These are phyloP conservation scores for Trichogramma evanescens DNA, from an alignment of 2,888 invertebrate species.

Conservation along the genomic window DNA sequence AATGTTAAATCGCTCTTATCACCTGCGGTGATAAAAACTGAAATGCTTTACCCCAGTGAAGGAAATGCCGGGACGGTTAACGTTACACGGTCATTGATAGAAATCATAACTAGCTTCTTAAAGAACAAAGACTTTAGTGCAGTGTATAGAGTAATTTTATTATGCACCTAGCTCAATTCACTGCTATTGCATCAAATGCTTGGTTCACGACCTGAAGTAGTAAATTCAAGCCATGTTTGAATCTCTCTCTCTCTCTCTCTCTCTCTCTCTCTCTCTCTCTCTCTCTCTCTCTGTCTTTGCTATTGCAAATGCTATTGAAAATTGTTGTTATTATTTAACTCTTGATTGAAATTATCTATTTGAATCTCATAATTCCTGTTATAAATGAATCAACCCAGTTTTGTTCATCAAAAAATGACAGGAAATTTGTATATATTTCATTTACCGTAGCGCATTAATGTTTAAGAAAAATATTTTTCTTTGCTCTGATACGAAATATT, in stretches of 20 bases:
- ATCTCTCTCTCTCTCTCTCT: background rate
- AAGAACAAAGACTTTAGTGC: constrained; percentile 17
- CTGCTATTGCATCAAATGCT: background rate
- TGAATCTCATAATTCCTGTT: background rate
- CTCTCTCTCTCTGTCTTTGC: no score
- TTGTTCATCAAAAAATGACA: background rate
- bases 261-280: background rate
- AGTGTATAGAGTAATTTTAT: constrained; percentile 10
- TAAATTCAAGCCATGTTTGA: constrained; percentile 6
- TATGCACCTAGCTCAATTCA: background rate
- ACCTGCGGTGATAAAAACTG: background rate
- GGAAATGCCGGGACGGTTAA: background rate
- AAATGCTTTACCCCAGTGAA: background rate
- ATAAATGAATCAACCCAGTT: no score
- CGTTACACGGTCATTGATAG: constrained; percentile 11
- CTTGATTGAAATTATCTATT: background rate
- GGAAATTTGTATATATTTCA: background rate
- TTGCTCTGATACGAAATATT: no score
- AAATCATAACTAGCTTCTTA: constrained; percentile 12
- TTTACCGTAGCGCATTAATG: no score
- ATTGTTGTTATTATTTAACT: constrained; percentile 1
- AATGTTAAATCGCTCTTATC: no score
- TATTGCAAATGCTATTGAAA: constrained; percentile 1
- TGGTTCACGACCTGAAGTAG: constrained; percentile 7
- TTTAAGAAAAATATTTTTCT: no score